phyloP scores from a whole-genome alignment of 2,113 vertebrate genomes.

The Petromus typicus region DNA sequence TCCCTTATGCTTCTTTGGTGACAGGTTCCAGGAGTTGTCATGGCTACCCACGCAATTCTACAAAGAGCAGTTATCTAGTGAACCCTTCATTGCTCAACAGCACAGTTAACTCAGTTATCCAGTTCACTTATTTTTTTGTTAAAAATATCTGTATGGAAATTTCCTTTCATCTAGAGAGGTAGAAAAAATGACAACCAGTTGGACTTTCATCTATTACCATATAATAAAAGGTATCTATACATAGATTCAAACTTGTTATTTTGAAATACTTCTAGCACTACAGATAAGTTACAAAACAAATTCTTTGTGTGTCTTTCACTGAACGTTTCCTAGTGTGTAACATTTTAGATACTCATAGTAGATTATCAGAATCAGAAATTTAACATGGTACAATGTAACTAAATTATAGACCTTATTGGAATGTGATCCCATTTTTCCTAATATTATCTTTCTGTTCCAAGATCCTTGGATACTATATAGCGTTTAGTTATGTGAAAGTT shows the following conservation, averaged over 20 bases:
- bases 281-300: neutral
- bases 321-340: neutral
- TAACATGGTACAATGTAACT: neutral
- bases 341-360: neutral
- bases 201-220: neutral
- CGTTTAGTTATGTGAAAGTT: neutral
- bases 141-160: no score
- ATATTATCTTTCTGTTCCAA: neutral
- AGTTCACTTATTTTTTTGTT: no score
- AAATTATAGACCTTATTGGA: neutral
- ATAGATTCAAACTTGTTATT: neutral
- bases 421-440: neutral
- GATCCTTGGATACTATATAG: neutral
- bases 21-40: no score
- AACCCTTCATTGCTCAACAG: no score
- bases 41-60: no score
- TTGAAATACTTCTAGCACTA: slow-evolving; percentile 15
- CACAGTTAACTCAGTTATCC: no score
- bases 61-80: no score
- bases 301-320: neutral
- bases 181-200: neutral
- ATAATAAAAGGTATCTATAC: neutral
- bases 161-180: neutral
- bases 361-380: neutral
- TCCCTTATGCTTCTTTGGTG: no score